Conservation (phyloP, 2,113 vertebrate species). For the Ophthalmolycus amberensis region DNA sequence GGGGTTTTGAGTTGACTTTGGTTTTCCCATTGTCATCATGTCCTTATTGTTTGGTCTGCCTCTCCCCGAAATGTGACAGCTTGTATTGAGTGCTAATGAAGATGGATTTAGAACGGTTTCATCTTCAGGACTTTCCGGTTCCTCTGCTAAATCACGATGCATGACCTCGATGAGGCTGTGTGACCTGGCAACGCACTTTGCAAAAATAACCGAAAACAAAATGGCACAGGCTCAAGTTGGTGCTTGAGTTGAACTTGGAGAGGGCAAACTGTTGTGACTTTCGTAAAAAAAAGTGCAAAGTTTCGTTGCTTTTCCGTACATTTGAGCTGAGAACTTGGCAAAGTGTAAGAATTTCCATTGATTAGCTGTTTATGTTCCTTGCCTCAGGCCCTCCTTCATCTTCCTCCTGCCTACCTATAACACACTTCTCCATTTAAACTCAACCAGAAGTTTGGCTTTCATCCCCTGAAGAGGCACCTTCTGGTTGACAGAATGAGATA, state of each 20-base stretch:
- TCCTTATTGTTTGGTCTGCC: conserved; percentile 62
- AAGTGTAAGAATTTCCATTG: conserved; percentile 44
- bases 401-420: conserved; percentile 1
- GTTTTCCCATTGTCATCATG: conserved; percentile 72
- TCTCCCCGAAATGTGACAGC: conserved; percentile 40
- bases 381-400: not conserved
- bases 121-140: conserved; percentile 13
- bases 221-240: not conserved
- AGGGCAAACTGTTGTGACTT: not conserved
- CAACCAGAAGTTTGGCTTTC: conserved; percentile 18
- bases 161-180: conserved; percentile 1
- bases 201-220: not conserved
- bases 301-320: not conserved
- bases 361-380: conserved; percentile 45
- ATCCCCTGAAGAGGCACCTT: conserved; percentile 3
- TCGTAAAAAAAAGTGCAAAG: not conserved
- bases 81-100: conserved; percentile 37
- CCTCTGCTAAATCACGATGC: not conserved
- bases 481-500: conserved; percentile 4
- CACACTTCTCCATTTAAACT: conserved; percentile 12
- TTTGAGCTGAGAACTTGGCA: conserved; percentile 27
- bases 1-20: conserved; percentile 53
- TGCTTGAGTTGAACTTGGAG: not conserved
- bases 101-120: conserved; percentile 38
- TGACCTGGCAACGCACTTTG: not conserved